phyloP scores from a whole-genome alignment of 2,797 vertebrate species.

The Tachyglossus aculeatus region DNA sequence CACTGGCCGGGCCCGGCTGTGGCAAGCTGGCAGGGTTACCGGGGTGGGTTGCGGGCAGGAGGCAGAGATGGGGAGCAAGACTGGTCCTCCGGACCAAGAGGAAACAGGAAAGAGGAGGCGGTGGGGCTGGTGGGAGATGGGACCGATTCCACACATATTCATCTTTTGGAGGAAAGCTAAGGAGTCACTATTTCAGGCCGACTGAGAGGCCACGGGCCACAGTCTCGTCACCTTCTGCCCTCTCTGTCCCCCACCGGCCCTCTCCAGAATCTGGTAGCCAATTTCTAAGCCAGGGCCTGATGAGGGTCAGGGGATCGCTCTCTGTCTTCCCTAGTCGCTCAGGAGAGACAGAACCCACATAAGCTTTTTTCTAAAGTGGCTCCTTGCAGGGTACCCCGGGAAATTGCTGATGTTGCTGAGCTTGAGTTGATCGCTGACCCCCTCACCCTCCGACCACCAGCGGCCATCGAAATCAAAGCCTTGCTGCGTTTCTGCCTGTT shows the following conservation, averaged over 20 bases:
- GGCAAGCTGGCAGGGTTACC: not conserved
- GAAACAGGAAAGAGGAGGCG: accelerated
- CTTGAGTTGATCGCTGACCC: conserved; percentile 39
- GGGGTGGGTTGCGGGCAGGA: not conserved
- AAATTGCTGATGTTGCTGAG: conserved; percentile 78
- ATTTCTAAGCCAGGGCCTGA: too few relatives aligned
- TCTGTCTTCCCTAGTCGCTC: too few relatives aligned
- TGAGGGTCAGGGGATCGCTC: too few relatives aligned
- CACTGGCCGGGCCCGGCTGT: too few relatives aligned
- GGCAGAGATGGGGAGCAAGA: not conserved
- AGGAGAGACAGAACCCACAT: not conserved
- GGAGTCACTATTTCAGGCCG: not conserved
- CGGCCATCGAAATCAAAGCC: conserved; percentile 60
- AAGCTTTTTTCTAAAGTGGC: conserved; percentile 56
- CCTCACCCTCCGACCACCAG: conserved; percentile 55
- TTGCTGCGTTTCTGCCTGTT: conserved; percentile 32
- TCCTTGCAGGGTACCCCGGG: conserved; percentile 70
- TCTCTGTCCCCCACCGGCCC: not conserved
- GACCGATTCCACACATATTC: accelerated
- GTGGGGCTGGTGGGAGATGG: too few relatives aligned
- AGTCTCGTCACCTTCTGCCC: accelerated
- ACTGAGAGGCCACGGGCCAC: not conserved
- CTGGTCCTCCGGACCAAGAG: too few relatives aligned
- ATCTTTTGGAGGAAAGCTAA: accelerated
- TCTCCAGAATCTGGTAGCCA: too few relatives aligned